Conservation (phyloP, 1,140 invertebrate species). For the Drosophila novamexicana region DNA sequence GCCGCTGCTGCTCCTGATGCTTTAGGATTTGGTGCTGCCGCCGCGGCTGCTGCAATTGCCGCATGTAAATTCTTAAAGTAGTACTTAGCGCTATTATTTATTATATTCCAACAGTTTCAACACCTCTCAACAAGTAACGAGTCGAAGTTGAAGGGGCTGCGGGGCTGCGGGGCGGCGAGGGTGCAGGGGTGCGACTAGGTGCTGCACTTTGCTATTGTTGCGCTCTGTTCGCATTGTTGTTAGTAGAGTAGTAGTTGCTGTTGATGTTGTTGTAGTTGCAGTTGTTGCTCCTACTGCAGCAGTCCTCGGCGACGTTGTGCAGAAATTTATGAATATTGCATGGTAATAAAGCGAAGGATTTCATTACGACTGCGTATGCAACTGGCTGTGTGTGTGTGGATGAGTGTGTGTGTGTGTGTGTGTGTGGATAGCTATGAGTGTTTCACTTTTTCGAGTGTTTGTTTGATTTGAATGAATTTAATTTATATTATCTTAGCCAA, state of each 20-base stretch:
- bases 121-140: slow-evolving; percentile 82
- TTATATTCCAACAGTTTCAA: slow-evolving; percentile 84
- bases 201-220: slow-evolving; percentile 71
- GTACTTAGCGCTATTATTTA: slow-evolving; percentile 84
- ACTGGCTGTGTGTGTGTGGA: slow-evolving; percentile 2
- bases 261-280: slow-evolving; percentile 38
- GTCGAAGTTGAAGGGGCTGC: slow-evolving; percentile 2
- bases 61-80: slow-evolving; percentile 84
- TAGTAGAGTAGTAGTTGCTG: slow-evolving; percentile 37
- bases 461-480: slow-evolving; percentile 35
- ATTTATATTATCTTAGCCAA: slow-evolving; percentile 1
- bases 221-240: slow-evolving; percentile 50
- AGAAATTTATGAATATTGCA: slow-evolving; percentile 82
- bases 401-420: slow-evolving; percentile 4
- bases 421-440: slow-evolving; percentile 4
- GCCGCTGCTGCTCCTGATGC: slow-evolving; percentile 38
- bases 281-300: slow-evolving; percentile 46
- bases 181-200: slow-evolving; percentile 17
- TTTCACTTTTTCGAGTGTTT: slow-evolving; percentile 16
- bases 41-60: slow-evolving; percentile 66
- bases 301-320: slow-evolving; percentile 64
- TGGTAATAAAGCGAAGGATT: slow-evolving; percentile 79
- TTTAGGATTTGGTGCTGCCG: slow-evolving; percentile 50
- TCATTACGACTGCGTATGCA: slow-evolving; percentile 65
- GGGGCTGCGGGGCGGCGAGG: neutral